Percentiles rank a stretch among this genome's conserved stretches.
These are phyloP conservation scores for Papilio aristodemus DNA, from an alignment of 1,140 invertebrate species.

Conservation along the genomic window DNA sequence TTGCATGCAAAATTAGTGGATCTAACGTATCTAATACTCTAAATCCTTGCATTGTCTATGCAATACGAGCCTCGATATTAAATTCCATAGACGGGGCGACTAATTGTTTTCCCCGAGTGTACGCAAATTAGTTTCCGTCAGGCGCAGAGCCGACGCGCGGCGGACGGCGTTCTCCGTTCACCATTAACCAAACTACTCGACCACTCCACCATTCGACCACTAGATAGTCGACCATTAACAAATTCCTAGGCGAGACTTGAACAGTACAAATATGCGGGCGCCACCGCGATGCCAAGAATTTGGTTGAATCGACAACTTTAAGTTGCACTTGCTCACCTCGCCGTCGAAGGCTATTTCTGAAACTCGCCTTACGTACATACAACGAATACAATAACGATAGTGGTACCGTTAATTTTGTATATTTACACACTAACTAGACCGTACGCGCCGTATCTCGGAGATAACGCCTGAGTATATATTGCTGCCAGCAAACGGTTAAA, in stretches of 20 bases:
- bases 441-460: not conserved
- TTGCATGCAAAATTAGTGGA: not conserved
- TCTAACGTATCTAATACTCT: not conserved
- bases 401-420: constrained; percentile 22
- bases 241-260: constrained; percentile 51
- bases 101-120: constrained; percentile 32
- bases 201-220: constrained; percentile 24
- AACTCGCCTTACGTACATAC: constrained; percentile 26
- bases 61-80: constrained; percentile 12
- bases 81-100: constrained; percentile 19
- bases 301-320: constrained; percentile 62
- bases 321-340: constrained; percentile 59
- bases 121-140: constrained; percentile 32
- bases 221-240: constrained; percentile 41
- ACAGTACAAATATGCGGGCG: constrained; percentile 60
- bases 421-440: constrained; percentile 10
- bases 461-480: not conserved
- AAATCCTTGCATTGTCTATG: constrained; percentile 23
- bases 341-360: constrained; percentile 46
- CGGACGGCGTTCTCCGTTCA: constrained; percentile 32
- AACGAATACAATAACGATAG: not conserved
- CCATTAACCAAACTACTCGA: constrained; percentile 42
- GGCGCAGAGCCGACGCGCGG: not conserved
- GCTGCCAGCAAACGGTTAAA: not conserved
- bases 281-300: constrained; percentile 69